A percentile compares a stretch with the other conserved stretches of the same genome.
These are phyloP conservation scores for Serinus canaria DNA, from an alignment of 2,113 vertebrate species.

Conservation along the genomic window DNA sequence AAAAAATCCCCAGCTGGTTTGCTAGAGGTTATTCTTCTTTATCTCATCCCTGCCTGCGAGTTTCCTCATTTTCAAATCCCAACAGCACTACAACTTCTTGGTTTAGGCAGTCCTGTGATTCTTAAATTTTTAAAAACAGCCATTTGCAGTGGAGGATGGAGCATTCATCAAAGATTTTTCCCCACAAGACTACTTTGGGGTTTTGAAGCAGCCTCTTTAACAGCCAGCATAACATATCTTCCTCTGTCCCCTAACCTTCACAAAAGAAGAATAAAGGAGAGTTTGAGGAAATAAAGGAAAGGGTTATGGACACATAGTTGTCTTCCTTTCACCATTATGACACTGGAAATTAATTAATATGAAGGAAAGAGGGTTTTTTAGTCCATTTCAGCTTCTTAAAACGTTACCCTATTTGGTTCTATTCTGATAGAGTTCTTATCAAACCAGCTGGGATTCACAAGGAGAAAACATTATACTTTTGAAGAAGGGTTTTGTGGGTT, in stretches of 20 bases:
- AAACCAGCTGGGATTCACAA: neutral
- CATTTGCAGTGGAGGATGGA: neutral
- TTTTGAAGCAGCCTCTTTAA: neutral
- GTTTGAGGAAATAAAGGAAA: neutral
- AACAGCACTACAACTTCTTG: neutral
- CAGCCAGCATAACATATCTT: neutral
- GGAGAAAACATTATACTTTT: neutral
- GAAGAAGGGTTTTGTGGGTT: neutral
- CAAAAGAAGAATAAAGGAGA: neutral
- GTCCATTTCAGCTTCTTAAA: neutral
- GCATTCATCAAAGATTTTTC: neutral
- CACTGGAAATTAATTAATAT: neutral
- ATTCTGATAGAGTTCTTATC: neutral
- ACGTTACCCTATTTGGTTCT: neutral
- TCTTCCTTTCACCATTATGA: neutral
- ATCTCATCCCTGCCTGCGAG: neutral
- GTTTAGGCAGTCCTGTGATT: neutral
- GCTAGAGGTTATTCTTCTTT: neutral
- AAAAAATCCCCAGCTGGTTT: neutral
- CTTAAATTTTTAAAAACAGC: neutral
- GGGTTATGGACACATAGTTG: neutral
- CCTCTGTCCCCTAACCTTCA: neutral
- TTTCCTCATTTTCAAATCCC: neutral
- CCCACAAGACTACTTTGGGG: neutral
- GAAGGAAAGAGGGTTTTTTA: neutral